Percentiles rank a stretch among this genome's conserved stretches.
phyloP scores from a whole-genome alignment of 2,888 invertebrate genomes.

The Amiota communis region DNA sequence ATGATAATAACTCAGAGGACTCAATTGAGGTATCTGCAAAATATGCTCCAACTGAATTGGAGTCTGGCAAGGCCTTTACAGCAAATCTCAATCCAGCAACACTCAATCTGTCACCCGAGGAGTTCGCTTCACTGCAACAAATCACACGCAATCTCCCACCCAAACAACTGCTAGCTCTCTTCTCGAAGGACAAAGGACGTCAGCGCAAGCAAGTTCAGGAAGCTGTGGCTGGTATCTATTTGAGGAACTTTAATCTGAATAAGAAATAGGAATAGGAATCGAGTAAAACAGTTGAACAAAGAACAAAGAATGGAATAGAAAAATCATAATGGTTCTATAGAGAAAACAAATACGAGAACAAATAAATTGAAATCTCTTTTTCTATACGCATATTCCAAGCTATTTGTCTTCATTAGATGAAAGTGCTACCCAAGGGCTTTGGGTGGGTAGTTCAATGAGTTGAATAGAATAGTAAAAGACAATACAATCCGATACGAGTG shows the following conservation, averaged over 20 bases:
- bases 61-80: neutral
- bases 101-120: conserved; percentile 4
- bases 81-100: neutral
- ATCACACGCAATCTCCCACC: conserved; percentile 44
- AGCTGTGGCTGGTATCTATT: conserved; percentile 54
- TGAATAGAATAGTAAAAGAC: conserved; percentile 1
- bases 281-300: neutral
- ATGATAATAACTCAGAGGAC: neutral
- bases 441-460: conserved; percentile 1
- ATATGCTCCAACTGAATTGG: neutral
- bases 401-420: conserved; percentile 57
- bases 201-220: conserved; percentile 54
- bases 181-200: conserved; percentile 48
- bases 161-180: conserved; percentile 44
- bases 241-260: conserved; percentile 55
- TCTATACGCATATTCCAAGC: conserved; percentile 36
- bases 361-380: conserved; percentile 57
- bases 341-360: conserved; percentile 37
- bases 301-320: conserved; percentile 23
- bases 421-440: conserved; percentile 23
- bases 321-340: conserved; percentile 12
- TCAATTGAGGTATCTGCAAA: neutral
- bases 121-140: conserved; percentile 41
- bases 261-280: conserved; percentile 33
- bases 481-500: neutral